phyloP scores from a whole-genome alignment of 2,888 invertebrate species.

The Calephelis perditalis region DNA sequence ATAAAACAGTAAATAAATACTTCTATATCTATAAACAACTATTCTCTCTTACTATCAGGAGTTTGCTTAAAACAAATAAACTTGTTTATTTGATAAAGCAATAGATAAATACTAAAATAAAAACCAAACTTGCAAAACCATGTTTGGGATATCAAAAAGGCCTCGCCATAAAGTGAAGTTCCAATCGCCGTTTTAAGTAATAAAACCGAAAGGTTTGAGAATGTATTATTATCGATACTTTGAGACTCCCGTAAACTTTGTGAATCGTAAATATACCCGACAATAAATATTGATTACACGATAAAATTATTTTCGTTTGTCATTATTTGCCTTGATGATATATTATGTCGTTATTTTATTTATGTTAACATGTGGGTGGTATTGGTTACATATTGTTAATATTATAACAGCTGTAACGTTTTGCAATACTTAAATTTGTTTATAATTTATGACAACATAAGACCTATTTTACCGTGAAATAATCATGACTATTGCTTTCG shows the following conservation, averaged over 20 bases:
- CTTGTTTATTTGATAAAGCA: neutral
- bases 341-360: slow-evolving; percentile 9
- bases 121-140: slow-evolving; percentile 2
- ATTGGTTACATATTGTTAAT: neutral
- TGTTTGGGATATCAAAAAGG: neutral
- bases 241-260: slow-evolving; percentile 11
- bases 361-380: slow-evolving; percentile 4
- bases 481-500: no score
- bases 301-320: slow-evolving; percentile 12
- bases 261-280: slow-evolving; percentile 6
- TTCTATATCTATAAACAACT: no score
- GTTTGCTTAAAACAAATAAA: no score
- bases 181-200: slow-evolving; percentile 10
- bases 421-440: no score
- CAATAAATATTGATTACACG: slow-evolving; percentile 11
- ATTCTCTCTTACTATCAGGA: no score
- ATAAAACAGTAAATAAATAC: no score
- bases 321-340: slow-evolving; percentile 11
- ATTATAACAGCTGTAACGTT: slow-evolving; percentile 8
- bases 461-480: no score
- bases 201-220: slow-evolving; percentile 8
- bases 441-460: no score
- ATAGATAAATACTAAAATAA: neutral
- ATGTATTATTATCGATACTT: slow-evolving; percentile 13
- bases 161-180: slow-evolving; percentile 3